Evolutionary conservation across 2,797 vertebrate genomes (phyloP), one percentile per base, ranked within the genome.

Genomic region (Cheirogaleus major): DNA sequence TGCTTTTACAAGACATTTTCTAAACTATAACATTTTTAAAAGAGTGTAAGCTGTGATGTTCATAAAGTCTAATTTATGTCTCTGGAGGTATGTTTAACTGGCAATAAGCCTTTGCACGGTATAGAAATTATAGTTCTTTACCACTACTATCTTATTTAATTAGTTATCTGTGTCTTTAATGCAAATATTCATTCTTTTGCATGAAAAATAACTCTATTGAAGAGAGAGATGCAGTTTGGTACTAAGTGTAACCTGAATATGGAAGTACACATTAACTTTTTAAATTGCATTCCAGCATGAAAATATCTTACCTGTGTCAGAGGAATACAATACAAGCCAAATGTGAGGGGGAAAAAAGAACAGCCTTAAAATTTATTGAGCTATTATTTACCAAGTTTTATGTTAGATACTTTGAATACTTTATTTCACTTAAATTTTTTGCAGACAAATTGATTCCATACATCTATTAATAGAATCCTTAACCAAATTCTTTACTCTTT

Each of bases 51-150:
- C 22, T 94, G 13, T 79, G 41, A 80, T 65, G 41, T 84, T 93
- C 92, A 81, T 93, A 89, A 86, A 93, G 59, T 70, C 96, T 96
- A 94, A 87, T 87, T 92, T 91, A 75, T 73, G 30, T 65, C 65
- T 94, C 89, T 80, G 78, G 20, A 97, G 95, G 38, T 70, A 27
- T 76, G n/a, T 43, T 83, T 89, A 97, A 87, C 48, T 95, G 80
- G 63, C 82, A 94, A 81, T 73, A 94, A 95, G 75, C 15, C 65
- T 93, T 96, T 95, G 93, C 83, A 91, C 96, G 32, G 93, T 65
- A 95, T 3, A 96, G 78, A 95, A 96, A 95, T 52, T 85, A 84
- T 0, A 75, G 65, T 87, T 76, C 85, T 69, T 97, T 69, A 43
- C 72, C 55, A 95, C 65, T 90, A 69, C 90, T 52, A 67, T 69